Base-by-base conservation (phyloP, 2,888 invertebrate genomes). In the Litoditis marina region DNA sequence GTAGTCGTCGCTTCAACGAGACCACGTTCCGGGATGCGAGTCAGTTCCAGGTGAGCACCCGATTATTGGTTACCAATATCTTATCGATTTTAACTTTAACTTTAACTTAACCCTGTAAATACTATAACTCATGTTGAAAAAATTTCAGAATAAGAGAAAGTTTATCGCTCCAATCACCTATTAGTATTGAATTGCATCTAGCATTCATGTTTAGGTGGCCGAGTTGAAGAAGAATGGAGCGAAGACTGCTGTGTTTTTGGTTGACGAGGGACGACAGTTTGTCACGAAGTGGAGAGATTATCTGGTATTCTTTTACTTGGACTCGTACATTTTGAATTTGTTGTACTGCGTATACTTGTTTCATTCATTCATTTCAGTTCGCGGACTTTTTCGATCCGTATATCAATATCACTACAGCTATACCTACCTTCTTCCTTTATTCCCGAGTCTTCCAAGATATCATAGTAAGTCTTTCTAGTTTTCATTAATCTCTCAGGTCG, bases 321-420 rank as follows among this genome's bases (percentile, higher is more conserved):
- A 30, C 31, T 7, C 19, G 8, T 22, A 11, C 31, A 7, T 51
- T 51, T 51, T 30, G 13, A 13, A 16, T 28, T 11, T 8, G 19
- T 32, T 54, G 25, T 46, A 49, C 19, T 25, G 25, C 16, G 42
- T 13, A 28, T 31, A 27, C 13, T 47, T 22, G 34, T 58, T 50
- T 56, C 13, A 42, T 5, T 46, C 44, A 22, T 25, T 50, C 34
- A 13, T 68, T 74, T 59, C 63, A 76, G 72, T 80, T 76, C 50
- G 65, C 76, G 13, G 71, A 77, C 8, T 80, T 80, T 57, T 75
- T 69, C 61, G 78, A 78, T 60, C 78, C 80, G 19, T 69, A 71
- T 52, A 65, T 79, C 32, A 66, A 67, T 34, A 63, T 34, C 27
- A n/a, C 54, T 2, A 59, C 39, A 6, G 55, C 69, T 5, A 66